Evolutionary conservation across 2,113 vertebrate species (phyloP).

Genomic region (Electrona antarctica): DNA sequence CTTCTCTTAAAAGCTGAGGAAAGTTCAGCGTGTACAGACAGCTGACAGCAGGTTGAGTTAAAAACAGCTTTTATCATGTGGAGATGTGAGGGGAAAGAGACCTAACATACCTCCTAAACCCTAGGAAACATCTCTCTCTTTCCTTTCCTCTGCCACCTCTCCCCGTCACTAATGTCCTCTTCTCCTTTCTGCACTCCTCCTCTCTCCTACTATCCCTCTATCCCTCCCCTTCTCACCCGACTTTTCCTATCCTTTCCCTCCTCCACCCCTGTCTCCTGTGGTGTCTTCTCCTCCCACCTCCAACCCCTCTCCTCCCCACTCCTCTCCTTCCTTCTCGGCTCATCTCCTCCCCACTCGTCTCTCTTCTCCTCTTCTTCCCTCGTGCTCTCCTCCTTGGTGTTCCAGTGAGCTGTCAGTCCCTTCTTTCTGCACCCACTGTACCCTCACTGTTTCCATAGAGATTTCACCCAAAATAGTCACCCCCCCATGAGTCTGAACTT

Average conservation of each 20-base stretch:
- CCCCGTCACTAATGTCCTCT: too few species aligned
- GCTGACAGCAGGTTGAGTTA: background rate
- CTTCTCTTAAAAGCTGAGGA: background rate
- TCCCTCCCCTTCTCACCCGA: too few species aligned
- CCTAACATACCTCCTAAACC: too few species aligned
- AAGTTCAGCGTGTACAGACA: background rate
- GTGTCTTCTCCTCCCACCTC: background rate
- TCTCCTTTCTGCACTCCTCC: too few species aligned
- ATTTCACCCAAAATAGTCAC: conserved; percentile 69
- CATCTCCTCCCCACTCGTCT: too few species aligned
- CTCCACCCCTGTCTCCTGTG: too few species aligned
- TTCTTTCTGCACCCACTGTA: conserved; percentile 21
- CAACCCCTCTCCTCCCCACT: background rate
- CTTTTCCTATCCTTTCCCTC: too few species aligned
- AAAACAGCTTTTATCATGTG: background rate
- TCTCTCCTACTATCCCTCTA: too few species aligned
- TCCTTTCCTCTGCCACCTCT: too few species aligned
- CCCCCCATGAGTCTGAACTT: conserved; percentile 7
- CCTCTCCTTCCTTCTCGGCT: too few species aligned
- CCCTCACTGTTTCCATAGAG: conserved; percentile 69
- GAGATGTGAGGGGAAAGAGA: background rate
- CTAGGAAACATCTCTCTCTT: too few species aligned
- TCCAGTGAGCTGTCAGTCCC: conserved; percentile 26
- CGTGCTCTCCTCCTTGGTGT: background rate
- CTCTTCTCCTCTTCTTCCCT: too few species aligned